Evolutionary conservation across 2,113 vertebrate genomes (phyloP), one percentile per base, ranked within the genome.

Genomic region (Platycercus adscitus): DNA sequence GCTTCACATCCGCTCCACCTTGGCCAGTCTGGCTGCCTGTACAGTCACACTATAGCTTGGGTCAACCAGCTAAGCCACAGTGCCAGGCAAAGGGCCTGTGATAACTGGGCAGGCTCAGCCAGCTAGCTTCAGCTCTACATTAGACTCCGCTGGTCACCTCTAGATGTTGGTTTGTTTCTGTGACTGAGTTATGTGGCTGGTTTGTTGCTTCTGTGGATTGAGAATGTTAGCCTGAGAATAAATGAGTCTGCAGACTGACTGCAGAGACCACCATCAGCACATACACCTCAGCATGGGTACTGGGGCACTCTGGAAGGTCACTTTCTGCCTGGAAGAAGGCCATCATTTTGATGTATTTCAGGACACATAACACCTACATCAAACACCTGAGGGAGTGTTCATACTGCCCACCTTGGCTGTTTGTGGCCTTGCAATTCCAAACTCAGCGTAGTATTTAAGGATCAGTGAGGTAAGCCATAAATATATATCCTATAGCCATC

Each of bases 401-500:
- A 23, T 4, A 17, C 52, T 82, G 90, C 90, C 88, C 77, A 86
- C 61, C 69, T 64, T 13, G 15, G 69, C 84, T 87, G 61, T 81
- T 20, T 73, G 82, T 0, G 0, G 70, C 78, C 85, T 46, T 66
- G 33, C 39, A 46, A 55, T 68, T 63, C 77, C 61, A 75, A 80
- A 81, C 69, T 66, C 11, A 64, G 56, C 0, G 0, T 3, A 31
- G 33, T 10, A 15, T 56, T 95, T 52, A 81, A 52, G 17, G 68
- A 81, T 28, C 89, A 60, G 52, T 61, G 65, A 76, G 84, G 55
- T 37, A 78, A 92, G 93, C 61, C 84, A 94, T 92, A 97, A 96
- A 95, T 89, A 93, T 5, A 91, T 96, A 95, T 95, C 96, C 96
- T 92, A 91, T 96, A 95, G 96, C 94, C 89, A 97, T 92, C 86